Evolutionary conservation across 2,888 invertebrate species (phyloP), one percentile per base, ranked within the genome.

Genomic region (Rugalucina vietnamica): DNA sequence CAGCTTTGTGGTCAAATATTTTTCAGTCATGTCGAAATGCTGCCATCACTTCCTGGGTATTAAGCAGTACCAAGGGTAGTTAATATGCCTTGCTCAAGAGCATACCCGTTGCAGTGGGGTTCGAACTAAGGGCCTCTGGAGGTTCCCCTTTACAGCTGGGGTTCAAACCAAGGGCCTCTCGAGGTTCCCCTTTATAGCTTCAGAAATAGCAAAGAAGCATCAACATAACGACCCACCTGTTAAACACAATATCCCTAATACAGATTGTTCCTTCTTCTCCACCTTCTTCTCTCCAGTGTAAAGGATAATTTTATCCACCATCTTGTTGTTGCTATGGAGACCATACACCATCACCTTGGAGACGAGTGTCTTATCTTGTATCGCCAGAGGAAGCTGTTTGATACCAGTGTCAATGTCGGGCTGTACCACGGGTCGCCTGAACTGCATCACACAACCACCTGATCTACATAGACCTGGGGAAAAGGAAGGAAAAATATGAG

Each of bases 401-500:
- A 32, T 32, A 27, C 12, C 29, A 36, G 81, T 24, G 5, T 81
- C 83, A 65, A 65, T 54, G 32, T 39, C 76, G 36, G 69, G 50
- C 69, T 69, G 36, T 24, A 71, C 69, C 54, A 50, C 21, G 29
- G 73, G 76, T 69, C 39, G 43, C 18, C 37, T 39, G 18, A 88
- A 89, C 75, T 85, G 85, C 12, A 90, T 71, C 1, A 87, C 81
- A 39, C 89, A 72, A 1, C 88, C 87, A 29, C 91, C 90, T 27
- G 90, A 88, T 76, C 90, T 86, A 81, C 91, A 90, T 12, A 90
- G 69, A 43, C 91, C 91, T 91, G 71, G 18, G 83, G 57, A 54
- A n/a, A n/a, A n/a, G n/a, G n/a, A n/a, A n/a, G n/a, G n/a, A n/a
- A n/a, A n/a, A n/a, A n/a, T n/a, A n/a, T n/a, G n/a, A n/a, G n/a